Conservation (phyloP, 2,113 vertebrate genomes). For the Steatornis caripensis region DNA sequence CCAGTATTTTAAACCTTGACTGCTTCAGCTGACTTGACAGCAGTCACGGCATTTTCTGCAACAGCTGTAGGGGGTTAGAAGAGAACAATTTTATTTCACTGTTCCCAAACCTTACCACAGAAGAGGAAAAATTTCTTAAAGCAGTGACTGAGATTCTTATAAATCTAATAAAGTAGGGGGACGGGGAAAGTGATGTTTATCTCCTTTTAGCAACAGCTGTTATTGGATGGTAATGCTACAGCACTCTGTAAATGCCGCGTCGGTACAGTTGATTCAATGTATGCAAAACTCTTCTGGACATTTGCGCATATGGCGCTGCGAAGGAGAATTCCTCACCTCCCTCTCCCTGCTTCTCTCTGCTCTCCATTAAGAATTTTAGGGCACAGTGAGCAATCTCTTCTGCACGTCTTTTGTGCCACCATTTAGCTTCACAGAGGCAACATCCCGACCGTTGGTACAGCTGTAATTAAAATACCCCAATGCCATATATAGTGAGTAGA, state of each 20-base stretch:
- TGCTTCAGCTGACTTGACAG: background rate
- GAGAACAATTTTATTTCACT: background rate
- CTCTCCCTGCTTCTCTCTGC: background rate
- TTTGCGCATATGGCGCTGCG: background rate
- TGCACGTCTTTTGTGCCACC: background rate
- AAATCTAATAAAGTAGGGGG: background rate
- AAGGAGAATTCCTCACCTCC: background rate
- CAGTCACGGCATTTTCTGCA: background rate
- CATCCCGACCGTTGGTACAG: too few species aligned
- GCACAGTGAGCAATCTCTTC: background rate
- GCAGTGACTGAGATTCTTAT: background rate
- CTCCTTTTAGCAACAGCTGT: background rate
- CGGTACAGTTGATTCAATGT: background rate
- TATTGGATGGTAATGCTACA: accelerated
- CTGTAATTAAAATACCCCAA: background rate
- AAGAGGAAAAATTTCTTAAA: background rate
- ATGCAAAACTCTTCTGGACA: background rate
- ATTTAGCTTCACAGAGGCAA: background rate
- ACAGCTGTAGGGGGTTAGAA: background rate
- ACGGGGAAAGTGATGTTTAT: background rate
- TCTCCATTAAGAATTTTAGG: background rate
- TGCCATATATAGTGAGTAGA: too few species aligned
- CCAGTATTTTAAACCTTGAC: background rate
- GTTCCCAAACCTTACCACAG: background rate
- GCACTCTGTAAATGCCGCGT: background rate